Evolutionary conservation across 2,797 vertebrate species (phyloP).

Genomic region (Propithecus deckenii): DNA sequence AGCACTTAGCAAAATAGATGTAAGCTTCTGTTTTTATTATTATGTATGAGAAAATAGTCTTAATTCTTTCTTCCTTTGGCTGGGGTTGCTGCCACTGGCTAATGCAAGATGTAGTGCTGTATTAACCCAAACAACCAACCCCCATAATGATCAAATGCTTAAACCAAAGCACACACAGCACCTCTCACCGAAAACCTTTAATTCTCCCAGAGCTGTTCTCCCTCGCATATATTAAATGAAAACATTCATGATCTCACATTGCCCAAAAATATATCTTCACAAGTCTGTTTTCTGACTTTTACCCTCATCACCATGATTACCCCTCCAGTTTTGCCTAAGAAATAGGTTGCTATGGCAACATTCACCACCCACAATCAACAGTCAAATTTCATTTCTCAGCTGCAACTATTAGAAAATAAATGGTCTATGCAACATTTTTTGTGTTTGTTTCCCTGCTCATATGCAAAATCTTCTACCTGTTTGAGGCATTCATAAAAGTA

Average conservation of each 20-base stretch:
- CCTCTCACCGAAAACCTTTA: background rate
- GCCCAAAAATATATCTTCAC: slow-evolving; percentile 47
- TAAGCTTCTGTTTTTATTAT: background rate
- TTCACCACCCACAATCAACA: slow-evolving; percentile 70
- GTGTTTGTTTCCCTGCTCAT: slow-evolving; percentile 46
- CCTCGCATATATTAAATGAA: background rate
- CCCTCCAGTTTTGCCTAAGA: slow-evolving; percentile 63
- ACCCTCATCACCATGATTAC: slow-evolving; percentile 51
- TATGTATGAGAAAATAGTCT: background rate
- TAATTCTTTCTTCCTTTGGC: background rate
- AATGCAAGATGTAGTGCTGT: background rate
- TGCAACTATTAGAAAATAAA: slow-evolving; percentile 76
- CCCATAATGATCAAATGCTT: background rate
- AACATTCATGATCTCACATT: slow-evolving; percentile 48
- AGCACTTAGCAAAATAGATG: background rate
- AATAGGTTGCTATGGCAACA: slow-evolving; percentile 71
- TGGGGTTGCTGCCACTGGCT: background rate
- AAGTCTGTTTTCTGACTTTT: slow-evolving; percentile 67
- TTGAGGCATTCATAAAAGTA: slow-evolving; percentile 27
- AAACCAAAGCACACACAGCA: background rate
- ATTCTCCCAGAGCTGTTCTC: background rate
- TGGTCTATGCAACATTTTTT: slow-evolving; percentile 66
- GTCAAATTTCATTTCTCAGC: slow-evolving; percentile 76
- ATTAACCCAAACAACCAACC: background rate
- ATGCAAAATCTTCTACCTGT: slow-evolving; percentile 62